phyloP scores from a whole-genome alignment of 2,113 vertebrate genomes.

The Catharus bicknelli region DNA sequence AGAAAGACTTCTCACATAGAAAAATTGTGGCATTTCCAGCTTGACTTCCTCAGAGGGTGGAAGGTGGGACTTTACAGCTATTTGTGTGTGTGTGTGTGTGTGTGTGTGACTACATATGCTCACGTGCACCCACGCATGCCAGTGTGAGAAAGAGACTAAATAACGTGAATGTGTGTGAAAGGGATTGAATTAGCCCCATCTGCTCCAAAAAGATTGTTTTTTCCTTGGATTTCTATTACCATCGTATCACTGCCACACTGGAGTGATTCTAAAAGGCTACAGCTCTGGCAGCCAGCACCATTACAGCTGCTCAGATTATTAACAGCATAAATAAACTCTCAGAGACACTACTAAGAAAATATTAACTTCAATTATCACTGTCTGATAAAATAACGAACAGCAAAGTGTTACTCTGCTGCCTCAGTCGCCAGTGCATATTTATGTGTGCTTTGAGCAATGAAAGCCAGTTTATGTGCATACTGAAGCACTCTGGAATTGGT shows the following conservation, averaged over 20 bases:
- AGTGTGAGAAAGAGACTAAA: slow-evolving; percentile 36
- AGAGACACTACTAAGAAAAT: slow-evolving; percentile 63
- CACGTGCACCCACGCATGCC: slow-evolving; percentile 17
- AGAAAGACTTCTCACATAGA: background rate
- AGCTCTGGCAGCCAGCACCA: slow-evolving; percentile 9
- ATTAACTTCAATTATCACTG: slow-evolving; percentile 54
- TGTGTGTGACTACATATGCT: slow-evolving; percentile 27
- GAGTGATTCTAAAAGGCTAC: slow-evolving; percentile 46
- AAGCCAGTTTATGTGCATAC: slow-evolving; percentile 24
- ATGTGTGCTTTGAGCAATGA: background rate
- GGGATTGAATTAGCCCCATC: slow-evolving; percentile 33
- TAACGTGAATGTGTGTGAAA: background rate
- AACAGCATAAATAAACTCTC: slow-evolving; percentile 64
- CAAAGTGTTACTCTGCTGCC: slow-evolving; percentile 45
- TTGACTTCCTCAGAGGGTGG: background rate
- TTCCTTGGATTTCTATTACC: slow-evolving; percentile 13
- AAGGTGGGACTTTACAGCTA: slow-evolving; percentile 6
- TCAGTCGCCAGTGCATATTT: slow-evolving; percentile 5
- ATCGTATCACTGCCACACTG: background rate
- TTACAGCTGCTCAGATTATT: slow-evolving; percentile 56
- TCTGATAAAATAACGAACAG: slow-evolving; percentile 59
- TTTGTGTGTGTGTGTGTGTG: background rate
- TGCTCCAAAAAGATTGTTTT: background rate
- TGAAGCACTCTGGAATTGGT: slow-evolving; percentile 30
- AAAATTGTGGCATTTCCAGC: background rate